Conservation (phyloP, 1,140 invertebrate genomes). For the Zaprionus taronus region DNA sequence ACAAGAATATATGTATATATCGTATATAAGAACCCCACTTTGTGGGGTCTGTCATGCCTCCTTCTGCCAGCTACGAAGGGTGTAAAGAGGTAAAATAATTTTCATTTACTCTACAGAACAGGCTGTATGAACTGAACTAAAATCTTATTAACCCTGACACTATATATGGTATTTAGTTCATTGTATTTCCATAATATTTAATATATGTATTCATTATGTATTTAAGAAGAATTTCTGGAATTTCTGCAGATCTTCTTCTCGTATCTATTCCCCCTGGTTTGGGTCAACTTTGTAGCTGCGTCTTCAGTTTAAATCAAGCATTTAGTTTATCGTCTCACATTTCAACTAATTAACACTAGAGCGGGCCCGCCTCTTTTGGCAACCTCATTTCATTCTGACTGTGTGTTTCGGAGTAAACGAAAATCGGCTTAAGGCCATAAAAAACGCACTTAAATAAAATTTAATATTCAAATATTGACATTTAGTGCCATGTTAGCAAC, state of each 20-base stretch:
- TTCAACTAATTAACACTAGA: constrained; percentile 80
- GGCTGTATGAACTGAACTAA: too few species aligned
- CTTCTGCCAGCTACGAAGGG: too few species aligned
- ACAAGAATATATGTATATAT: too few species aligned
- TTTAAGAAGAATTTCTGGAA: neutral
- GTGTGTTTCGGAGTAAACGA: constrained; percentile 65
- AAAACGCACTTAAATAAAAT: constrained; percentile 84
- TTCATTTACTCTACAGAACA: too few species aligned
- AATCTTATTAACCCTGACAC: too few species aligned
- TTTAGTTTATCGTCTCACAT: constrained; percentile 83
- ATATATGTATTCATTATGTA: neutral
- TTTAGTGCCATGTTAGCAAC: constrained; percentile 83
- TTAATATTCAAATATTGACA: constrained; percentile 84
- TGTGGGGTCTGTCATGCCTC: too few species aligned
- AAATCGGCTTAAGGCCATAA: constrained; percentile 82
- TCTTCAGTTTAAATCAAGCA: constrained; percentile 64
- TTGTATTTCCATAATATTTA: neutral
- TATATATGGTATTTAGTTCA: neutral
- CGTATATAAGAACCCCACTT: too few species aligned
- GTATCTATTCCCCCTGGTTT: too few species aligned
- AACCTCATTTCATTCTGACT: constrained; percentile 36
- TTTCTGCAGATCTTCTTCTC: neutral
- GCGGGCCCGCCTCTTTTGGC: constrained; percentile 66
- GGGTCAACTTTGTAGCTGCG: constrained; percentile 1
- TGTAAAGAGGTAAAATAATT: too few species aligned